Evolutionary conservation across 2,888 invertebrate species (phyloP).

Genomic region (Habroteleia sp.): DNA sequence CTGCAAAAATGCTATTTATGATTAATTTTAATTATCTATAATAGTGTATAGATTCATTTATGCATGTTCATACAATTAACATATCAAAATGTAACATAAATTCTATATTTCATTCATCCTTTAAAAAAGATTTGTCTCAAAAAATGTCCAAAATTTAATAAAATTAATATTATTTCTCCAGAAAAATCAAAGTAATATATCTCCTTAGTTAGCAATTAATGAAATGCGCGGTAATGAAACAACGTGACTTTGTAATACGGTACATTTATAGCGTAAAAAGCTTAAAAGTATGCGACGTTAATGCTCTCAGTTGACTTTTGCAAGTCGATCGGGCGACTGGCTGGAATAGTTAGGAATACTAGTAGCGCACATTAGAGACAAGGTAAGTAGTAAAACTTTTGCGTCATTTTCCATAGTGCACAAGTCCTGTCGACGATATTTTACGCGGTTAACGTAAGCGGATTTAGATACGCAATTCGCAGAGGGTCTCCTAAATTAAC

Average conservation of each 20-base stretch:
- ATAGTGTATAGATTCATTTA: no score
- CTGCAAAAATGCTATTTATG: no score
- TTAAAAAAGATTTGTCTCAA: no score
- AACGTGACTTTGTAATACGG: slow-evolving; percentile 48
- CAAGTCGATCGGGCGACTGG: slow-evolving; percentile 49
- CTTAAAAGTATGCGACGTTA: slow-evolving; percentile 56
- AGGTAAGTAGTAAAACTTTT: slow-evolving; percentile 62
- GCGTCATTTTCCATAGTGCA: slow-evolving; percentile 53
- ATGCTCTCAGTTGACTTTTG: slow-evolving; percentile 55
- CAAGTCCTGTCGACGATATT: slow-evolving; percentile 46
- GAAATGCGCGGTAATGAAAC: slow-evolving; percentile 51
- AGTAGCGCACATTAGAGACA: slow-evolving; percentile 50
- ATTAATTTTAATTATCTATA: no score
- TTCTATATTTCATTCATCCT: no score
- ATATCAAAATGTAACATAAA: no score
- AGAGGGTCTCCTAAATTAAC: slow-evolving; percentile 55
- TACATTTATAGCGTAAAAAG: slow-evolving; percentile 55
- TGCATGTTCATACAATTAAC: no score
- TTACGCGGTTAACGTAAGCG: slow-evolving; percentile 71
- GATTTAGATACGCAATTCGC: slow-evolving; percentile 62
- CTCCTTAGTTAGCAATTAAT: slow-evolving; percentile 38
- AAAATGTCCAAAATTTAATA: no score
- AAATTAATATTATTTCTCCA: not conserved
- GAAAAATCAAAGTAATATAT: not conserved
- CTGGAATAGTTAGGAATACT: slow-evolving; percentile 48